phyloP scores from a whole-genome alignment of 1,140 invertebrate genomes.

The Bombus confusus region DNA sequence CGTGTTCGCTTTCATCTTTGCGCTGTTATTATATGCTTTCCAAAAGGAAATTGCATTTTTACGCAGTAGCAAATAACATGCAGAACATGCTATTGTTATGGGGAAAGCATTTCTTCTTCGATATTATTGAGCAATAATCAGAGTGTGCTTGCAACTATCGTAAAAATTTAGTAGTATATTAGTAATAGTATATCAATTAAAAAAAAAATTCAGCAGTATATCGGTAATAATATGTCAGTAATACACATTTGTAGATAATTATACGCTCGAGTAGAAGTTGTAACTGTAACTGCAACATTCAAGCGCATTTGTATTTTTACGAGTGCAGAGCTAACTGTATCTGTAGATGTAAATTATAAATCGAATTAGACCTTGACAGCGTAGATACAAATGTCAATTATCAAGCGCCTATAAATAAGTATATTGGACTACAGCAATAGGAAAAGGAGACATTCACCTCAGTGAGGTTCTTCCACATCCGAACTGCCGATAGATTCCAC shows the following conservation, averaged over 20 bases:
- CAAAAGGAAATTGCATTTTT: slow-evolving; percentile 41
- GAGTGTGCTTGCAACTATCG: too few relatives aligned
- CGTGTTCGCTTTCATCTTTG: slow-evolving; percentile 44
- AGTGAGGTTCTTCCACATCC: too few relatives aligned
- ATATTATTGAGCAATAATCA: background rate
- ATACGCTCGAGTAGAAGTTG: background rate
- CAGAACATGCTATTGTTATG: background rate
- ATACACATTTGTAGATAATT: background rate
- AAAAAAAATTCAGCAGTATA: too few relatives aligned
- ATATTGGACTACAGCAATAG: too few relatives aligned
- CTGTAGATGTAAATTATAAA: background rate
- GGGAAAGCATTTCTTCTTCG: slow-evolving; percentile 19
- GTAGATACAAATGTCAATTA: too few relatives aligned
- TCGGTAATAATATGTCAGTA: background rate
- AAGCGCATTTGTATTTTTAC: background rate
- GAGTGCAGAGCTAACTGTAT: background rate
- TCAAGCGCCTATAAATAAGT: too few relatives aligned
- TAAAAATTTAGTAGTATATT: too few relatives aligned
- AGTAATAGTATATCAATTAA: too few relatives aligned
- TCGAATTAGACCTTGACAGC: background rate
- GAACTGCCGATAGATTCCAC: too few relatives aligned
- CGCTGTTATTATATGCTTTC: slow-evolving; percentile 52
- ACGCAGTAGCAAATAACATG: background rate
- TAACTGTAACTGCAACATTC: background rate
- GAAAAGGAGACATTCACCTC: too few relatives aligned